These are phyloP conservation scores for Sebastes paucispinis DNA, from an alignment of 2,797 vertebrate species.

Conservation along the genomic window DNA sequence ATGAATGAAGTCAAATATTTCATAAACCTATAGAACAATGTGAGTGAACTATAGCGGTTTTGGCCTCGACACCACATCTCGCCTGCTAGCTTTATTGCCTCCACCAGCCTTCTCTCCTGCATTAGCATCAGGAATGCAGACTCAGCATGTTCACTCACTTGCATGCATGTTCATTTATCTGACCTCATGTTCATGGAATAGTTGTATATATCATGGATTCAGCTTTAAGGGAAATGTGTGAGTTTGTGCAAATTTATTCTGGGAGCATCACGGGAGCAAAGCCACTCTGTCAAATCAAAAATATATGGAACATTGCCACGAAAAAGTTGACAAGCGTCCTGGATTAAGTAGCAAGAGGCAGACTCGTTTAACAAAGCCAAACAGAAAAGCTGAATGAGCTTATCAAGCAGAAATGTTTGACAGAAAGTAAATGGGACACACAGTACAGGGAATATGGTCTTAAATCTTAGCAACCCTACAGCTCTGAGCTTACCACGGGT, in stretches of 20 bases:
- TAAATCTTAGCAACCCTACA: background rate
- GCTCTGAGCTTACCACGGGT: background rate
- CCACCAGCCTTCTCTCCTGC: background rate
- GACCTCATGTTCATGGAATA: conserved; percentile 14
- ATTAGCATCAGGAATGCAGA: conserved; percentile 31
- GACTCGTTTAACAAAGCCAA: background rate
- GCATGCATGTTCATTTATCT: conserved; percentile 5
- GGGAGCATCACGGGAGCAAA: background rate
- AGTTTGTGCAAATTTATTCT: background rate
- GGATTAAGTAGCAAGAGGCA: background rate
- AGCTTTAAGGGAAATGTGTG: background rate
- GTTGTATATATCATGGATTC: background rate
- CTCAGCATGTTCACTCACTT: conserved; percentile 29
- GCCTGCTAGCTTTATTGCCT: background rate
- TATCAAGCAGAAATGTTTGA: background rate
- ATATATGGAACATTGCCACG: background rate
- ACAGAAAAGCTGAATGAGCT: background rate
- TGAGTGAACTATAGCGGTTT: background rate
- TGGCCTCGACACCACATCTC: background rate
- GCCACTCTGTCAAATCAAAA: background rate
- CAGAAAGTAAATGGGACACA: background rate
- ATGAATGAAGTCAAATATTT: background rate
- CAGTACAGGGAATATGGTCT: background rate
- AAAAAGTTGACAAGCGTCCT: background rate
- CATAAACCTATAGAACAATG: background rate